A percentile compares a stretch with the other conserved stretches of the same genome.
Evolutionary conservation across 2,113 vertebrate species (phyloP).

Genomic region (Peromyscus polionotus): DNA sequence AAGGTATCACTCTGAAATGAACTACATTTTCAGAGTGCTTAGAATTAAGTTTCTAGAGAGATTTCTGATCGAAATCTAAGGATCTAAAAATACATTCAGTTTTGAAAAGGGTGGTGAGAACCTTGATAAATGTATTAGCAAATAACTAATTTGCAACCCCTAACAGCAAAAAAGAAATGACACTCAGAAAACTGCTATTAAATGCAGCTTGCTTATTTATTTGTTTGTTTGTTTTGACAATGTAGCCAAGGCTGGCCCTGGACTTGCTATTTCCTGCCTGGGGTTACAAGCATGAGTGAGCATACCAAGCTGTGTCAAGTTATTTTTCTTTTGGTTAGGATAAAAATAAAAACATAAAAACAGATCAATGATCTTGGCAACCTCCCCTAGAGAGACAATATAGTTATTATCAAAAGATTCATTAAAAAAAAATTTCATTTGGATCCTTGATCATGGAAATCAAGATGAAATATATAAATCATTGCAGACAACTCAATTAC

Average conservation of each 20-base stretch:
- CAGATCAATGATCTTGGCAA: not conserved
- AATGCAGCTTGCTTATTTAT: not conserved
- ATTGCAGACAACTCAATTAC: not conserved
- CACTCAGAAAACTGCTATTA: not conserved
- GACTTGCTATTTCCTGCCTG: not conserved
- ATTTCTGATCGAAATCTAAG: not conserved
- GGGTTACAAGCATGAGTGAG: not conserved
- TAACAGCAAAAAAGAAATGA: not conserved
- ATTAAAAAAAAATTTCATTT: not conserved
- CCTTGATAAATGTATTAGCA: not conserved
- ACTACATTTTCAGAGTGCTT: not conserved
- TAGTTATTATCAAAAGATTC: not conserved
- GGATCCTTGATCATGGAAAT: not conserved
- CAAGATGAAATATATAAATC: not conserved
- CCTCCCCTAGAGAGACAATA: not conserved
- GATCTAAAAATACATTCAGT: not conserved
- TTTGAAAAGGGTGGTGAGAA: not conserved
- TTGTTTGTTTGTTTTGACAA: not conserved
- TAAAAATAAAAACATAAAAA: not conserved
- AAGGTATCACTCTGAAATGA: not conserved
- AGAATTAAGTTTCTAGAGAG: not conserved
- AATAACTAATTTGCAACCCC: not conserved
- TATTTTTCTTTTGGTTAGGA: not conserved
- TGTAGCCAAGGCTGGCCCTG: not conserved
- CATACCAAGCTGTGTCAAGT: not conserved